These are phyloP conservation scores for Ommatoiulus sabulosus DNA, from an alignment of 2,888 invertebrate genomes.

Conservation along the genomic window DNA sequence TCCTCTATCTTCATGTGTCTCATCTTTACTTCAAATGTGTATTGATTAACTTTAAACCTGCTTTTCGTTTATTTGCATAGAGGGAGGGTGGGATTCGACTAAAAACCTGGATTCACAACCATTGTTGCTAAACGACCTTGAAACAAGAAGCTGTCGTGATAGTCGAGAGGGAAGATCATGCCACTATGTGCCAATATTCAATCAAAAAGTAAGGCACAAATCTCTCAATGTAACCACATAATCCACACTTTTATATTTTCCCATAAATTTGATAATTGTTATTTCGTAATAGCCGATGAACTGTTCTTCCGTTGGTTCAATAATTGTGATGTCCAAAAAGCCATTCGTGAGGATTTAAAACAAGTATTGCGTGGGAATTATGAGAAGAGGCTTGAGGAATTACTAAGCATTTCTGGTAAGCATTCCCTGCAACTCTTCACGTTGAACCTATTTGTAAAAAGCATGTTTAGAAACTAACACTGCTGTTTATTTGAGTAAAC, in stretches of 20 bases:
- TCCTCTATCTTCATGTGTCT: neutral
- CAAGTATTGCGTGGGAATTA: constrained; percentile 56
- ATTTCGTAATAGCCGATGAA: constrained; percentile 57
- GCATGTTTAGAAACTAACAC: too few species aligned
- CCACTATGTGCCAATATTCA: constrained; percentile 56
- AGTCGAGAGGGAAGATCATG: constrained; percentile 17
- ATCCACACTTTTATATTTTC: neutral
- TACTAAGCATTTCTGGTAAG: constrained; percentile 47
- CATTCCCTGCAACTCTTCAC: neutral
- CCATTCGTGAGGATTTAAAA: constrained; percentile 57
- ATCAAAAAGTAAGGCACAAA: constrained; percentile 56
- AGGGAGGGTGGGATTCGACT: neutral
- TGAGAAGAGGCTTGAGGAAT: constrained; percentile 56
- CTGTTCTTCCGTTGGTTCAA: constrained; percentile 60
- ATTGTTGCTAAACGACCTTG: neutral
- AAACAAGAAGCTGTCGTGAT: neutral
- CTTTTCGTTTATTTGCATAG: neutral
- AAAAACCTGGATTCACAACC: neutral
- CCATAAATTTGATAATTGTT: neutral
- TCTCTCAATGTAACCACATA: neutral
- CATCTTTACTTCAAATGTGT: neutral
- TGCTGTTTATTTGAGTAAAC: too few species aligned
- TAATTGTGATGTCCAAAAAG: constrained; percentile 57
- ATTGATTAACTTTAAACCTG: neutral
- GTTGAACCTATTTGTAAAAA: too few species aligned